phyloP scores from a whole-genome alignment of 2,113 vertebrate genomes.

The Heliornis fulica region DNA sequence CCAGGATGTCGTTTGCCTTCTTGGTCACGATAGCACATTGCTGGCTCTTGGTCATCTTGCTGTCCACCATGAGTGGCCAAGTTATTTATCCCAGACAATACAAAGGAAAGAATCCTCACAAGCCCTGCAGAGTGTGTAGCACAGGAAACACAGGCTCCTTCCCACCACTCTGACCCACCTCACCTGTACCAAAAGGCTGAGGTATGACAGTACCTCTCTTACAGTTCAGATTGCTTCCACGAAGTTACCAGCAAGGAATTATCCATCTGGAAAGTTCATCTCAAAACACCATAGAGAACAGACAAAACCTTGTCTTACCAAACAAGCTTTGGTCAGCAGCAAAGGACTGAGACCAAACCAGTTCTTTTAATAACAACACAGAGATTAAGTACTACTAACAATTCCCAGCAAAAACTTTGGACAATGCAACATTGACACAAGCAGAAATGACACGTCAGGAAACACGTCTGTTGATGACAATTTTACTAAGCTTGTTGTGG shows the following conservation, averaged over 20 bases:
- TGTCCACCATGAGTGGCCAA: background rate
- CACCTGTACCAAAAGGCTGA: background rate
- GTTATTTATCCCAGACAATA: background rate
- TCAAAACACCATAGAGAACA: background rate
- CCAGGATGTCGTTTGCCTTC: too few species aligned
- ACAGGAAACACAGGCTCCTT: background rate
- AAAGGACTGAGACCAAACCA: background rate
- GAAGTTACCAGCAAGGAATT: background rate
- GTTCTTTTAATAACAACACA: background rate
- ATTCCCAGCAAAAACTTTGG: background rate
- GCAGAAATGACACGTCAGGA: background rate
- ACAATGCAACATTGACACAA: background rate
- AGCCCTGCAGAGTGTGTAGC: fast-evolving
- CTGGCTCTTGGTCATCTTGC: too few species aligned
- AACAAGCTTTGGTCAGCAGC: background rate
- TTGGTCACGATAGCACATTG: too few species aligned
- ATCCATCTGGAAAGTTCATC: background rate
- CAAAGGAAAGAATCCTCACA: background rate
- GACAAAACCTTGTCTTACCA: background rate
- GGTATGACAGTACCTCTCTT: background rate
- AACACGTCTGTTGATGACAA: fast-evolving
- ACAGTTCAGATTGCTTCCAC: background rate
- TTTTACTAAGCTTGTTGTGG: background rate
- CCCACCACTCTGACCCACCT: background rate
- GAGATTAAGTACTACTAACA: background rate